Percentiles rank a stretch among this genome's conserved stretches.
These are phyloP conservation scores for Cygnus buccinator DNA, from an alignment of 2,113 vertebrate genomes.

Conservation along the genomic window DNA sequence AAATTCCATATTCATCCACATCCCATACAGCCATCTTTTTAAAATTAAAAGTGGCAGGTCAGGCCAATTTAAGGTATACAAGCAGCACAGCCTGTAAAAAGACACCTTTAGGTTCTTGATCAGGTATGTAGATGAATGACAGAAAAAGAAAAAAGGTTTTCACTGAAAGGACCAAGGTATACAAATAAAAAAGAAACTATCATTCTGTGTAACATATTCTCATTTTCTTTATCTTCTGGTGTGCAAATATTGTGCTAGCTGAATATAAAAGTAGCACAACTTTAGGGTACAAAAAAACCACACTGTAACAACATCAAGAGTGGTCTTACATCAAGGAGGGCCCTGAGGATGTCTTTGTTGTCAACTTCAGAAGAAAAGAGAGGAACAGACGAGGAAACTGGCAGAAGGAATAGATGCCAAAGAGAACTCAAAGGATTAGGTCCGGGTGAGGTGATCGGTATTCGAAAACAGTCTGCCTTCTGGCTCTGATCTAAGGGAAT, in stretches of 20 bases:
- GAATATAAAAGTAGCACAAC: constrained; percentile 99
- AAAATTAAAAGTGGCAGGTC: constrained; percentile 87
- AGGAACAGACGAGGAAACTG: constrained; percentile 99
- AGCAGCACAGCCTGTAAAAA: constrained; percentile 62
- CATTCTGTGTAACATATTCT: constrained; percentile 85
- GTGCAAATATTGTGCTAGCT: constrained; percentile 99
- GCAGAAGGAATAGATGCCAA: constrained; percentile 99
- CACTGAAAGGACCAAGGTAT: constrained; percentile 65
- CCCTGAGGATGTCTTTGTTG: constrained; percentile 99
- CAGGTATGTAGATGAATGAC: constrained; percentile 80
- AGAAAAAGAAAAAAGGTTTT: constrained; percentile 64
- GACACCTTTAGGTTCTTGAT: constrained; percentile 78
- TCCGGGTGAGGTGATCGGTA: constrained; percentile 99
- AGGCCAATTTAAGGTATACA: constrained; percentile 86
- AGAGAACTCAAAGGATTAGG: constrained; percentile 99
- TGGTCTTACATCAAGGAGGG: constrained; percentile 99
- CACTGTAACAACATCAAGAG: constrained; percentile 97
- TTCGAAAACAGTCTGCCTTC: constrained; percentile 99
- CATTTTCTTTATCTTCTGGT: constrained; percentile 97
- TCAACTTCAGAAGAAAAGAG: constrained; percentile 99
- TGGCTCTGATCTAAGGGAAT: constrained; percentile 99
- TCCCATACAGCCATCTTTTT: constrained; percentile 76
- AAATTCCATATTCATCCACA: constrained; percentile 88
- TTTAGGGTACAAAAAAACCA: constrained; percentile 94
- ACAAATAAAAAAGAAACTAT: constrained; percentile 77